Base-by-base conservation (phyloP, 2,888 invertebrate species). In the Apamea crenata region DNA sequence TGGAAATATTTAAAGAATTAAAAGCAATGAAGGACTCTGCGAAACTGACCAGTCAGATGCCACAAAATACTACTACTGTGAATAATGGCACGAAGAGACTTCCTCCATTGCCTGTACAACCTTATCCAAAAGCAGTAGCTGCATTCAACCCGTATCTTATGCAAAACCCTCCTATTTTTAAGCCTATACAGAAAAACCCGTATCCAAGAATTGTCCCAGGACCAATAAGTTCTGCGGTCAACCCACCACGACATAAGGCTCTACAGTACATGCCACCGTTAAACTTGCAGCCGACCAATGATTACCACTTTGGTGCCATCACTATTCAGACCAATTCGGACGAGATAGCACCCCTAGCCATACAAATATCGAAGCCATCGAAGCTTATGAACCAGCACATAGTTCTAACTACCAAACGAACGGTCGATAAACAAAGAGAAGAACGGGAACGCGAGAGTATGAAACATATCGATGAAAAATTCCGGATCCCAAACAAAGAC, bases 251-350 rank as follows among this genome's bases (percentile, higher is more conserved):
- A 29, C 25, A 50, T 44, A 69, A 7, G 12, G 65, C 14, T 3
- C 14, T 32, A 12, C 74, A 65, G 21, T 77, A 79, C 59, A 50
- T 72, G 14, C 73, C 76, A 36, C 78, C 76, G 4, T 3, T 75
- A 36, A 86, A 76, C 32, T 12, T n/a, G 1, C 56, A 80, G 18
- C 76, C 53, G 12, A 75, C 18, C 47, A 80, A 65, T 0, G 72
- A 77, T 66, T 47, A 69, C n/a, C 70, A 29, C 18, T n/a, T 74
- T 40, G 61, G 66, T 21, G 90, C 95, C 1, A 90, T 93, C 56
- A 95, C 93, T 56, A 90, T 96, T 82, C 96, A 96, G 87, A 96
- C 96, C 0, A 95, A 96, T 87, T 92, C 92, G 2, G 87, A 91
- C 16, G 94, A 95, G 87, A 93, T 96, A 77, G 92, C 94, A 36